Evolutionary conservation across 2,113 vertebrate genomes (phyloP), one percentile per base, ranked within the genome.

Genomic region (Salvelinus namaycush): DNA sequence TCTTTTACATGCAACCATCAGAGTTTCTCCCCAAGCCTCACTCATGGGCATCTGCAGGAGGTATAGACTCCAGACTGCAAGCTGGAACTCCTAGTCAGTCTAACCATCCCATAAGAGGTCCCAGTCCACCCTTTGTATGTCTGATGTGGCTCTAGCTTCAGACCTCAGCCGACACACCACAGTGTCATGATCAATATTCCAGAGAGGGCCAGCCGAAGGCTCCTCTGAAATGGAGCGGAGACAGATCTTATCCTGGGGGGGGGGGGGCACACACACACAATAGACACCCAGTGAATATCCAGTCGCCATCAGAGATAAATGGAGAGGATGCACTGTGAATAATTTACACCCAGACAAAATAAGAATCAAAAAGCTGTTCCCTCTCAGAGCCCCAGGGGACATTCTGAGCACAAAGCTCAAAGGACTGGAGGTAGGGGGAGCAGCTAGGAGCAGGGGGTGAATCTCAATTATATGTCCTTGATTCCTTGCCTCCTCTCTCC

Each of bases 291-390:
- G 76, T 80, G 79, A 86, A 81, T 82, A 89, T 81, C 83, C 81
- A 26, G 81, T 79, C 83, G 84, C 81, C 87, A 80, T 90, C 39
- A 22, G 72, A 87, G 87, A 91, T 88, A 88, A 91, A 92, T 86
- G 87, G 70, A 79, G 76, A 77, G 80, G 74, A 81, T 79, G 84
- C 86, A 76, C 79, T 54, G 70, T 92, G 89, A 92, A 93, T 92
- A 91, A 92, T 93, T 93, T 89, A 92, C 80, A 83, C 73, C 74
- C n/a, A 75, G 83, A 83, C 77, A 89, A 91, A 90, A 91, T 91
- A 87, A 90, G 87, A 54, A 89, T 84, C 69, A 80, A 87, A 89
- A 87, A 79, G 72, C 78, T 85, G 81, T 87, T 89, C 82, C 85
- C 72, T 67, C 48, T 72, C n/a, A 13, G 44, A 60, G 51, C 79